Evolutionary conservation across 1,140 invertebrate genomes (phyloP).

Genomic region (Lucilia cuprina): DNA sequence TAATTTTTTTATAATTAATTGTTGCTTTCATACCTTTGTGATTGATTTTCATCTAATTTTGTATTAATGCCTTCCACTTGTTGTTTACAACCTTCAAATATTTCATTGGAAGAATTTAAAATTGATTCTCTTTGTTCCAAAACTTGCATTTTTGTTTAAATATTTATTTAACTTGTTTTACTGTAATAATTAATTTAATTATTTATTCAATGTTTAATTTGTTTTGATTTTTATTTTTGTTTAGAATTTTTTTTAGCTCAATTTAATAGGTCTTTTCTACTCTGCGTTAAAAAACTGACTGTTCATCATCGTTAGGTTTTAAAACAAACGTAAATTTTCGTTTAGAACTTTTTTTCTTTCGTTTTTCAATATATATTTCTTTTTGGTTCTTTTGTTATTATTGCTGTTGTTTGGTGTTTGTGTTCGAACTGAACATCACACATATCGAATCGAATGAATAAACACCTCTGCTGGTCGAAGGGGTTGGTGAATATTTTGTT

Average conservation of each 20-base stretch:
- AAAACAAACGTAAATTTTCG: constrained; percentile 1
- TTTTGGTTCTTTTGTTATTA: too few relatives aligned
- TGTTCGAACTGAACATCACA: background rate
- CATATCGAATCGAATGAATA: background rate
- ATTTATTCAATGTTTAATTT: background rate
- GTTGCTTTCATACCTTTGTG: background rate
- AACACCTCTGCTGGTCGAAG: background rate
- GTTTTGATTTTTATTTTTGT: background rate
- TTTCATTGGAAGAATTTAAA: background rate
- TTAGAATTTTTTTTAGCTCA: background rate
- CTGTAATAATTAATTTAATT: background rate
- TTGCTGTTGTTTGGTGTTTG: too few relatives aligned
- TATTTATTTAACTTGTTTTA: constrained; percentile 20
- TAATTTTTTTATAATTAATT: background rate
- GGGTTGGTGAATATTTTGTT: background rate
- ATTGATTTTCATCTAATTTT: background rate
- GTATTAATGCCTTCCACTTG: background rate
- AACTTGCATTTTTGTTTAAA: constrained; percentile 22
- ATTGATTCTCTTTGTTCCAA: constrained; percentile 20
- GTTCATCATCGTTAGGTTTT: constrained; percentile 10
- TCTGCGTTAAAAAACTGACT: constrained; percentile 21
- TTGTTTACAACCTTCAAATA: background rate
- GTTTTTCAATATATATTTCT: background rate
- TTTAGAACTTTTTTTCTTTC: background rate
- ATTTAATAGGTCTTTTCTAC: constrained; percentile 7